phyloP scores from a whole-genome alignment of 2,888 invertebrate species.

The Deroplatys truncata region DNA sequence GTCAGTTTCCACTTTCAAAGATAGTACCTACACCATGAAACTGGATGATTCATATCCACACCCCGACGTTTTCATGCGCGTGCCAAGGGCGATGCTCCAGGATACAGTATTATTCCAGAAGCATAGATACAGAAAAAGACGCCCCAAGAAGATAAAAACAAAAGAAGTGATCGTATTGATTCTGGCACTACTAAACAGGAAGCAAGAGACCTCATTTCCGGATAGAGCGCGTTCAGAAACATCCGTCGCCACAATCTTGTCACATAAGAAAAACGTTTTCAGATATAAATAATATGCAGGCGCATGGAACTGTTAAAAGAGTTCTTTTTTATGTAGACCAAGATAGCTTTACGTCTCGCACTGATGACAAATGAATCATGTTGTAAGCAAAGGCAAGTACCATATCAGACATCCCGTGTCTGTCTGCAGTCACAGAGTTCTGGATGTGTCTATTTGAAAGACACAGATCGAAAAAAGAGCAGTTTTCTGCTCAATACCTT shows the following conservation, averaged over 20 bases:
- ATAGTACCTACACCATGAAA: too few species aligned
- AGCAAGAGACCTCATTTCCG: not conserved
- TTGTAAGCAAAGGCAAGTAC: not conserved
- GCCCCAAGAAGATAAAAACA: not conserved
- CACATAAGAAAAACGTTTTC: not conserved
- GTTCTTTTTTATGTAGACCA: not conserved
- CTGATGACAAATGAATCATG: not conserved
- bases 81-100: not conserved
- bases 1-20: too few species aligned
- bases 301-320: not conserved
- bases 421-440: too few species aligned
- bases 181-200: not conserved
- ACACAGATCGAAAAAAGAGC: too few species aligned
- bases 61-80: not conserved
- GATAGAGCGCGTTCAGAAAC: not conserved
- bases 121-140: not conserved
- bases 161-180: not conserved
- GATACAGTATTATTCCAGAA: not conserved
- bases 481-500: too few species aligned
- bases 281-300: not conserved
- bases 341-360: not conserved
- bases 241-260: not conserved
- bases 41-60: not conserved
- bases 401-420: not conserved
- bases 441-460: too few species aligned